These are phyloP conservation scores for Pelusios castaneus DNA, from an alignment of 2,113 vertebrate species.

Conservation along the genomic window DNA sequence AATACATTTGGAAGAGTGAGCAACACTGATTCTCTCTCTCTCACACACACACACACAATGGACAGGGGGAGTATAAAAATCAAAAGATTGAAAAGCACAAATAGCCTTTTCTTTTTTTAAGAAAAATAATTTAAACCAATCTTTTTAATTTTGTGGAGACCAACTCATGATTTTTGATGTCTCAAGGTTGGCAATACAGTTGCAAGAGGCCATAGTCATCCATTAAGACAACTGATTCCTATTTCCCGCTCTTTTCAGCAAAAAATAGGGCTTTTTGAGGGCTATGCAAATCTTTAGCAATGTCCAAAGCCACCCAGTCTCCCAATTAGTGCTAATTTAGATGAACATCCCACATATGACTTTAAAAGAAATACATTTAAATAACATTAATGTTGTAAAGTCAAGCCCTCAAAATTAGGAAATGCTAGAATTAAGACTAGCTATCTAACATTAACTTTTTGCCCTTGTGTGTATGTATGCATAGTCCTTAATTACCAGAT, in stretches of 20 bases:
- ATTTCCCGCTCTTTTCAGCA: no score
- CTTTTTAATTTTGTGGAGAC: no score
- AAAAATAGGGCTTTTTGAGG: not conserved
- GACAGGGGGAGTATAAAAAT: not conserved
- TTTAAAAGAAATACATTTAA: no score
- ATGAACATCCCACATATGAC: constrained; percentile 33
- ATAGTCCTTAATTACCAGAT: not conserved
- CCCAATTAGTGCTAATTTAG: constrained; percentile 42
- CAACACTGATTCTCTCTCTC: no score
- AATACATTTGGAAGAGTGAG: not conserved
- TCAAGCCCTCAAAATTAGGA: not conserved
- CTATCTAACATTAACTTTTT: not conserved
- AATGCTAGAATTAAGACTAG: not conserved
- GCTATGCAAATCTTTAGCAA: constrained; percentile 58
- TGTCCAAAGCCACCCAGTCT: constrained; percentile 38
- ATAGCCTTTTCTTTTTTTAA: no score
- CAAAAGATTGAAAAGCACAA: not conserved
- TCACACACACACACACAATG: no score
- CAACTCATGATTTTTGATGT: no score
- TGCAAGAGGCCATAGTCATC: no score
- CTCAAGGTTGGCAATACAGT: no score
- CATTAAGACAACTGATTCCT: no score
- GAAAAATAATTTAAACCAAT: no score
- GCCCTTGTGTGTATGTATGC: not conserved
- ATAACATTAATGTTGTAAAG: constrained; percentile 43